Evolutionary conservation across 2,888 invertebrate species (phyloP), one percentile per base, ranked within the genome.

Genomic region (Cephalotes varians): DNA sequence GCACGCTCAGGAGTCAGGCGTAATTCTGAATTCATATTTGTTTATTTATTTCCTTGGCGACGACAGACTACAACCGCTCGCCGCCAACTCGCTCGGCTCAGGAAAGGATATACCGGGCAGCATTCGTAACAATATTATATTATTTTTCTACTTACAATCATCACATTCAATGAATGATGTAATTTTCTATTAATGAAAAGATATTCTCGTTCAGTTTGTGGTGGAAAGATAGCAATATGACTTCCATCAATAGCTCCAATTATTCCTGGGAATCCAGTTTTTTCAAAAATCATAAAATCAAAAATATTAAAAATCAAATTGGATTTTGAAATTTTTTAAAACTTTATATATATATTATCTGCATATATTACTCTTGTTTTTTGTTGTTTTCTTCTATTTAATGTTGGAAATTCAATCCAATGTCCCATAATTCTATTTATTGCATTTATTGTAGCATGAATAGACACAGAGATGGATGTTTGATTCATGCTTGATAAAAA

Each of bases 211-310:
- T 15, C 18, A 56, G 28, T 28, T 28, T 56, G 6, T 56, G 56
- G 7, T 6, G 56, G 7, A 28, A 56, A 56, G 6, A 56, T 56
- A 1, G 54, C 37, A 18, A 71, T 25, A 12, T 37, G 28, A 28
- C 25, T 71, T 21, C 54, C 6, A 18, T 71, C 54, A 25, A 56
- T 40, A 25, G 54, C 54, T 18, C 54, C 37, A 71, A 56, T 71
- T 5, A 71, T 25, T 71, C 40, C 71, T 54, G 54, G 54, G 2
- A 71, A 71, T 71, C 54, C 37, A 34, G 40, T 71, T 15, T 71
- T 71, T 25, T 37, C 25, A 15, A 56, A 71, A 71, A 71, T 37
- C 25, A 15, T 40, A 71, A 71, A 71, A 71, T 56, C 28, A 56
- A 18, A 69, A 18, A 47, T 65, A 25, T 44, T 12, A 15, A 54